Evolutionary conservation across 2,113 vertebrate species (phyloP).

Genomic region (Stegostoma tigrinum): DNA sequence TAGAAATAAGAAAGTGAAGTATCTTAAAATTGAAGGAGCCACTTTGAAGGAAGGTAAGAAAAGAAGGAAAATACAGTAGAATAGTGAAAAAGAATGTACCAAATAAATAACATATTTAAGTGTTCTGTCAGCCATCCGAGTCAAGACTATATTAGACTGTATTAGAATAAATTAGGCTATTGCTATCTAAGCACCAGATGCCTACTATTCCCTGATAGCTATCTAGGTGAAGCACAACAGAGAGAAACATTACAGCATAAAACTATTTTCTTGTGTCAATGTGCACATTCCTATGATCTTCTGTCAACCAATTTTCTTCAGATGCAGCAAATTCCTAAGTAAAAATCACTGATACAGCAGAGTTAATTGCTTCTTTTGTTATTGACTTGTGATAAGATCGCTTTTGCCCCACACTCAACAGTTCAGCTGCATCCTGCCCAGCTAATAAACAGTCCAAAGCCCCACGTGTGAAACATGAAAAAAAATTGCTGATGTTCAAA

Average conservation of each 20-base stretch:
- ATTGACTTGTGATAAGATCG: constrained; percentile 36
- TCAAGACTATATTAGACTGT: not conserved
- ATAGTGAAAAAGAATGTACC: not conserved
- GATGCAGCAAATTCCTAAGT: constrained; percentile 21
- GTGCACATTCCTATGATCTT: not conserved
- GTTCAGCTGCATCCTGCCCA: constrained; percentile 26
- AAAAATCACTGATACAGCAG: not conserved
- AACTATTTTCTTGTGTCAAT: not conserved
- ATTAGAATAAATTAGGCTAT: not conserved
- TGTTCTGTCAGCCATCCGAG: not conserved
- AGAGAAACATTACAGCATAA: not conserved
- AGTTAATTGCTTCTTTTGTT: constrained; percentile 28
- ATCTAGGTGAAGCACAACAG: not conserved
- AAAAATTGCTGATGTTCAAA: constrained; percentile 18
- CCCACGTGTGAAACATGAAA: constrained; percentile 16
- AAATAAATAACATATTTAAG: not conserved
- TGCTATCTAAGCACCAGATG: not conserved
- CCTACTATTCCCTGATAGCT: not conserved
- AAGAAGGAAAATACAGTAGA: not conserved
- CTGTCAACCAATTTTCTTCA: not conserved
- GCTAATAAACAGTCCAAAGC: not conserved
- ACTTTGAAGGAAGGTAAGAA: not conserved
- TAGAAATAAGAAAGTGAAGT: not conserved
- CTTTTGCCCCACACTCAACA: not conserved
- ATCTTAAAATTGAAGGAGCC: not conserved